These are phyloP conservation scores for Gymnodraco acuticeps DNA, from an alignment of 2,797 vertebrate genomes.

Conservation along the genomic window DNA sequence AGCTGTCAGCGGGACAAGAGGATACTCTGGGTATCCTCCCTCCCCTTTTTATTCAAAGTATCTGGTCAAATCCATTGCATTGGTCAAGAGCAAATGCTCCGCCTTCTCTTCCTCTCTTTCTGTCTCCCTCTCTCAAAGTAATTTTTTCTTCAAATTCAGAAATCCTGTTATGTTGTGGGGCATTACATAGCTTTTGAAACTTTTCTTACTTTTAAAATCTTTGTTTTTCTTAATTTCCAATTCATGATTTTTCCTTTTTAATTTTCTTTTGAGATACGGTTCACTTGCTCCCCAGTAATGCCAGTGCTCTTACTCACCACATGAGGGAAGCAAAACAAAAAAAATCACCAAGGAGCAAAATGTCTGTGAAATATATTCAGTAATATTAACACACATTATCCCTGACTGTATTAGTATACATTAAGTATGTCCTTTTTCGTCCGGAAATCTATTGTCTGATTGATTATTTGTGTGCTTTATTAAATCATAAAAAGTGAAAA, in stretches of 20 bases:
- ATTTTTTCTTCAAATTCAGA: constrained; percentile 5
- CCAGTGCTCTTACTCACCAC: constrained; percentile 55
- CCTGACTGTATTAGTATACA: background rate
- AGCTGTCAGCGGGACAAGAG: constrained; percentile 70
- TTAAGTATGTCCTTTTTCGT: background rate
- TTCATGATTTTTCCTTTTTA: background rate
- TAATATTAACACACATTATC: background rate
- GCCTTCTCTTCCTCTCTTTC: background rate
- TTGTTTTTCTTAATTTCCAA: constrained; percentile 1
- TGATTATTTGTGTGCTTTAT: background rate
- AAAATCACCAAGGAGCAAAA: constrained; percentile 7
- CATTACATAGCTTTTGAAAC: background rate
- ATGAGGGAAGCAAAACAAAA: constrained; percentile 67
- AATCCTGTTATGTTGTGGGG: background rate
- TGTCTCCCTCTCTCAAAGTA: constrained; percentile 12
- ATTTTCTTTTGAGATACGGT: background rate
- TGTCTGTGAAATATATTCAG: background rate
- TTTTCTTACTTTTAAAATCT: background rate
- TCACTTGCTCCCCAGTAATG: background rate
- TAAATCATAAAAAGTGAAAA: background rate
- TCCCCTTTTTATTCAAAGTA: background rate
- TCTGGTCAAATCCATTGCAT: constrained; percentile 52
- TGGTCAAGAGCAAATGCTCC: constrained; percentile 57
- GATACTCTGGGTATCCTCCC: constrained; percentile 24
- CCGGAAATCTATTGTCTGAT: background rate